Base-by-base conservation (phyloP, 2,797 vertebrate species). In the Acropternis orthonyx region DNA sequence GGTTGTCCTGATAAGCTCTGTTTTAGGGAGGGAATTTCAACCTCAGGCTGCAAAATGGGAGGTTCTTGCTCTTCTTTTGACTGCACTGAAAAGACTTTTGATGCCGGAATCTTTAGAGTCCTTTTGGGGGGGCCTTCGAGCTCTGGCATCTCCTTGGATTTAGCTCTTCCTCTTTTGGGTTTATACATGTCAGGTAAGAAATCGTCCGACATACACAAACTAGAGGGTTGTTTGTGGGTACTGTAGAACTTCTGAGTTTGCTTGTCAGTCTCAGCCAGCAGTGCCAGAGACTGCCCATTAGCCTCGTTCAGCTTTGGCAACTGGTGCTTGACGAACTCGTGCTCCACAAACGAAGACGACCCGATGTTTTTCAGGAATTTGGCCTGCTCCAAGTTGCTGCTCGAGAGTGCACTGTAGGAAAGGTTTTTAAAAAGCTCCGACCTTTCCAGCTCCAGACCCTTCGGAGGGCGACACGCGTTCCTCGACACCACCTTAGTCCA, bases 11-110 rank as follows among this genome's bases (percentile, higher is more conserved):
- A 92, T 4, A 98, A 95, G 86, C 96, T 97, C 86, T 97, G 97
- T 48, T 98, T 98, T 58, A 98, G 92, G 72, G 98, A 97, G 80
- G 98, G 98, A 69, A 98, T 98, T 96, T 98, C 98, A 10, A 98
- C 97, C 86, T 99, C 99, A 26, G 99, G 99, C 76, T 99, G 99
- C 97, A 99, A 98, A 95, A 98, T 94, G 5, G 98, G 98, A 84
- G 98, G 98, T 67, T 98, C 98, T 67, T 97, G 98, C 92, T 99
- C 99, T 97, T 99, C 99, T 93, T 99, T 99, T 6, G 99, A 98
- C 85, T 99, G 98, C 69, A 98, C 97, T 13, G 99, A 99, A 83
- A 98, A 99, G 32, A 99, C 98, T 98, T 99, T 99, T 3, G 98
- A 99, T 22, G 99, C 98, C n/a, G 98, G 98, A 67, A 99, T 97